These are phyloP conservation scores for Linepithema humile DNA, from an alignment of 1,140 invertebrate genomes.

Conservation along the genomic window DNA sequence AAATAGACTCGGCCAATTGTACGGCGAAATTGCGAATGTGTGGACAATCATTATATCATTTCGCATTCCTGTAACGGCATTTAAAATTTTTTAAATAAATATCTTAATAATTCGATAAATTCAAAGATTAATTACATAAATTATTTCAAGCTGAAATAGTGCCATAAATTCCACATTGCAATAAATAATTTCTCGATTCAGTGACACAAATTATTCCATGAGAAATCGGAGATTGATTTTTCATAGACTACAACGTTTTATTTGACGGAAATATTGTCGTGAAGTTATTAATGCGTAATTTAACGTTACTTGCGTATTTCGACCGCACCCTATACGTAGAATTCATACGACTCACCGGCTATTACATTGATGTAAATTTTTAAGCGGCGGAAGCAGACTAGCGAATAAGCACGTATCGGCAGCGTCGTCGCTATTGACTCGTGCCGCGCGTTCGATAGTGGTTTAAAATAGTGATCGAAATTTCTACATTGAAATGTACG, in stretches of 20 bases:
- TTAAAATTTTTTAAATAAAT: background rate
- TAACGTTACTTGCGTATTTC: conserved; percentile 5
- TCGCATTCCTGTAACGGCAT: background rate
- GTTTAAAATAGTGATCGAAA: conserved; percentile 51
- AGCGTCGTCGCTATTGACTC: background rate
- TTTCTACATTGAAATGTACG: conserved; percentile 1
- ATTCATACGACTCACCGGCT: conserved; percentile 3
- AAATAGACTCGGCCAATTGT: background rate
- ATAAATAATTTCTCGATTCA: no score
- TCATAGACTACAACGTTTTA: no score
- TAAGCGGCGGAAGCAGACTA: conserved; percentile 16
- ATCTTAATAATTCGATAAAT: no score
- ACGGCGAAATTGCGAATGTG: no score
- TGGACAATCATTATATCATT: no score
- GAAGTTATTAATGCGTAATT: no score
- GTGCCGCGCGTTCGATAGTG: background rate
- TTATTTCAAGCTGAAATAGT: no score
- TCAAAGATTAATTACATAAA: no score
- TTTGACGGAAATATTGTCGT: no score
- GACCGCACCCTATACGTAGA: conserved; percentile 2
- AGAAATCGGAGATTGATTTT: no score
- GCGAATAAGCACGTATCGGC: background rate
- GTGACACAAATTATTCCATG: no score
- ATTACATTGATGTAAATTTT: conserved; percentile 17
- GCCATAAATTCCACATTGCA: no score